phyloP scores from a whole-genome alignment of 1,140 invertebrate species.

The Cotesia chilonis region DNA sequence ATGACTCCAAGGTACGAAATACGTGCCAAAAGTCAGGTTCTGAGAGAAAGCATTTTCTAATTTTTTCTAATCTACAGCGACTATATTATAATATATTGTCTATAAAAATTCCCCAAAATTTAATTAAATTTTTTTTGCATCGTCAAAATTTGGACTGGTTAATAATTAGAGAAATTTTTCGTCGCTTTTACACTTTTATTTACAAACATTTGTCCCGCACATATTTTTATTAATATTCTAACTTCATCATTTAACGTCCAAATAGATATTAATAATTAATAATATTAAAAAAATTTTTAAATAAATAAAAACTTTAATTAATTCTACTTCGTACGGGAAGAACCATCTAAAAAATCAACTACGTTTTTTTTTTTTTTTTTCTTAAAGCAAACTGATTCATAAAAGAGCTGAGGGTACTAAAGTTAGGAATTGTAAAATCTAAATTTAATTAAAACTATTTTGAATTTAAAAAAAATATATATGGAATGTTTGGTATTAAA shows the following conservation, averaged over 20 bases:
- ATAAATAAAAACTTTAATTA: too few relatives aligned
- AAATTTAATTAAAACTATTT: too few relatives aligned
- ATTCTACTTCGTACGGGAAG: too few relatives aligned
- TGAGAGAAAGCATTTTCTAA: too few relatives aligned
- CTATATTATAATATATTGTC: too few relatives aligned
- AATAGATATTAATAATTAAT: neutral
- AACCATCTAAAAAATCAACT: too few relatives aligned
- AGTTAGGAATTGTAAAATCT: neutral
- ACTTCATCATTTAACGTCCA: neutral
- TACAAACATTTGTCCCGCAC: conserved; percentile 44
- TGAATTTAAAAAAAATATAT: too few relatives aligned
- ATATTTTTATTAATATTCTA: conserved; percentile 21
- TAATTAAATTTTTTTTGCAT: neutral
- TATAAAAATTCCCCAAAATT: neutral
- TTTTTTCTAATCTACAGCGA: too few relatives aligned
- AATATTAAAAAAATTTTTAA: too few relatives aligned
- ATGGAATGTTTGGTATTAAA: too few relatives aligned
- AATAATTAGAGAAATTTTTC: conserved; percentile 28
- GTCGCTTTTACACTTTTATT: conserved; percentile 47
- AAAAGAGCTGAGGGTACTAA: conserved; percentile 5
- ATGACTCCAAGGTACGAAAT: neutral
- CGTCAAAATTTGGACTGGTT: conserved; percentile 19
- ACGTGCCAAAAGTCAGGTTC: neutral
- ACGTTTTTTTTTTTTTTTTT: too few relatives aligned
- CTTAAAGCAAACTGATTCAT: neutral